phyloP scores from a whole-genome alignment of 2,888 invertebrate genomes.

The Latrodectus hesperus region DNA sequence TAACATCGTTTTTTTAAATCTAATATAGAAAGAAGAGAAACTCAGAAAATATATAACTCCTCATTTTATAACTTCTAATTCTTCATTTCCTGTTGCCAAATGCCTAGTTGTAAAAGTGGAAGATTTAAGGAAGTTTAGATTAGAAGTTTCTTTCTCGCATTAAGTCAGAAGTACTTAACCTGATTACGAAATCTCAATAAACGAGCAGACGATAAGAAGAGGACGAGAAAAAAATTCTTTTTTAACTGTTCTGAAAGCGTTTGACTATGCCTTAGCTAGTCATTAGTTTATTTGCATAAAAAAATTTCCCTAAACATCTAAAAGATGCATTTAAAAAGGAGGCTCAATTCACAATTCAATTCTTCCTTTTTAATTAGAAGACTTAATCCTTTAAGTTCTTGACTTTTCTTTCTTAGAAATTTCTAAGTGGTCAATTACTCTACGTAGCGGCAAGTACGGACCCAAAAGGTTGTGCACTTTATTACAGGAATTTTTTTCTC shows the following conservation, averaged over 20 bases:
- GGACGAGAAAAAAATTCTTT: slow-evolving; percentile 25
- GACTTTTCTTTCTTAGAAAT: slow-evolving; percentile 43
- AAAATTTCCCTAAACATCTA: slow-evolving; percentile 52
- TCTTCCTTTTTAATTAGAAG: slow-evolving; percentile 65
- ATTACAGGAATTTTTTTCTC: slow-evolving; percentile 31
- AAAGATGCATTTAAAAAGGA: slow-evolving; percentile 64
- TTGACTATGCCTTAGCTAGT: slow-evolving; percentile 28
- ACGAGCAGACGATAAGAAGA: slow-evolving; percentile 14
- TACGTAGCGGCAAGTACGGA: slow-evolving; percentile 27
- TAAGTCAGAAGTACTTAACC: slow-evolving; percentile 41
- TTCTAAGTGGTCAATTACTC: slow-evolving; percentile 67
- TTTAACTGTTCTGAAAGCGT: background rate
- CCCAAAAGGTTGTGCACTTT: slow-evolving; percentile 49
- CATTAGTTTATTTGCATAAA: slow-evolving; percentile 45
- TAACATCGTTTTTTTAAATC: too few relatives aligned
- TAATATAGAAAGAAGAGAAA: too few relatives aligned
- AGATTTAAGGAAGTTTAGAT: too few relatives aligned
- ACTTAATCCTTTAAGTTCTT: slow-evolving; percentile 61
- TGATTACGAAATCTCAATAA: slow-evolving; percentile 52
- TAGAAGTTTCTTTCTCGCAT: background rate
- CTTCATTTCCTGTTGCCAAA: too few relatives aligned
- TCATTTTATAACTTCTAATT: too few relatives aligned
- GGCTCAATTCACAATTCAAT: slow-evolving; percentile 58
- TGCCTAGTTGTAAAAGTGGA: too few relatives aligned
- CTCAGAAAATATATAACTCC: too few relatives aligned